Evolutionary conservation across 53 echinoderm and acorn worm genomes (phyloP).

Genomic region (Arbacia lixula): DNA sequence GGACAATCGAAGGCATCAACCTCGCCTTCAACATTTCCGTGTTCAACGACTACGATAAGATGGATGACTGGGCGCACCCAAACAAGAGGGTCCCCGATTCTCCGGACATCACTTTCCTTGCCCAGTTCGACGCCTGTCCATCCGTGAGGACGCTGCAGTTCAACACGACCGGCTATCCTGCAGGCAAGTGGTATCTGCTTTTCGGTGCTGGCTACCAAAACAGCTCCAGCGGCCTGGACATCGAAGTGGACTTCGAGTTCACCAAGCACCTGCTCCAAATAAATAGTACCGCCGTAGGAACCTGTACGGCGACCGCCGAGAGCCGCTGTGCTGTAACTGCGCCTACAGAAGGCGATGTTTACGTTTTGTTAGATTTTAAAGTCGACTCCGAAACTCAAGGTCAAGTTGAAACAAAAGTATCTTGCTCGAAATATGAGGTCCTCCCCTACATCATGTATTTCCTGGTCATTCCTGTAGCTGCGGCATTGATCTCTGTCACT

Average conservation of each 20-base stretch:
- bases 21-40: background rate
- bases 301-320: background rate
- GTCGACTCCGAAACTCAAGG: background rate
- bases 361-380: background rate
- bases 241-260: background rate
- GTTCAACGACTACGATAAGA: background rate
- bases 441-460: background rate
- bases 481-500: background rate
- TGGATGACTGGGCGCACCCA: background rate
- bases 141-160: background rate
- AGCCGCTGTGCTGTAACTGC: background rate
- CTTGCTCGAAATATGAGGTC: background rate
- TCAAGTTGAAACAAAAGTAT: background rate
- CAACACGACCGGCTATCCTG: background rate
- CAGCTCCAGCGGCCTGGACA: background rate
- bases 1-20: background rate
- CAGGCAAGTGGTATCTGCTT: slow-evolving; percentile 1
- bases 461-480: background rate
- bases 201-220: background rate
- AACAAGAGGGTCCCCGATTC: slow-evolving; percentile 1
- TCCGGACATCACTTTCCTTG: background rate
- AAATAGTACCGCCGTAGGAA: background rate
- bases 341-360: background rate
- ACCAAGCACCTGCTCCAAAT: background rate
- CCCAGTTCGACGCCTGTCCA: slow-evolving; percentile 1